These are phyloP conservation scores for Steinernema carpocapsae DNA, from an alignment of 2,888 invertebrate genomes.

Conservation along the genomic window DNA sequence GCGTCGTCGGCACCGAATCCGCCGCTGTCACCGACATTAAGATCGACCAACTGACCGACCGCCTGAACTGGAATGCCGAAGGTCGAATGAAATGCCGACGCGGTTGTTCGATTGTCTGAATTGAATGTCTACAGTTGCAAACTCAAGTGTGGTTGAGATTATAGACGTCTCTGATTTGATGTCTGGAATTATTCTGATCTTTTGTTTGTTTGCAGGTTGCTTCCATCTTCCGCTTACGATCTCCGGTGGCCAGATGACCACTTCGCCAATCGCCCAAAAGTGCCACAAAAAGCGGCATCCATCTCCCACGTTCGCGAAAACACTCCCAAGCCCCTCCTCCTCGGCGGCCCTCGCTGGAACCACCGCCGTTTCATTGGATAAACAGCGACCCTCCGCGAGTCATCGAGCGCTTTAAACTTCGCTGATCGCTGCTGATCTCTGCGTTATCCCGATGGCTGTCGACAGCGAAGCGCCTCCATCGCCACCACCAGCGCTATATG, in stretches of 20 bases:
- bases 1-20: background rate
- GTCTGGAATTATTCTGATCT: no score
- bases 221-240: no score
- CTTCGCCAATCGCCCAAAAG: no score
- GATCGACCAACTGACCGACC: background rate
- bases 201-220: no score
- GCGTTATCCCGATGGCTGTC: background rate
- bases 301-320: background rate
- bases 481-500: conserved; percentile 5
- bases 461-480: background rate
- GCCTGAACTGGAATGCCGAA: background rate
- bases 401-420: conserved; percentile 18
- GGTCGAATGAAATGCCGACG: background rate
- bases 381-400: background rate
- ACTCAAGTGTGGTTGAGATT: no score
- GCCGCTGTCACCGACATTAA: background rate
- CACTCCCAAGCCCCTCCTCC: background rate
- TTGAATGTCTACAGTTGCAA: no score
- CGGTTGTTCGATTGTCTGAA: background rate
- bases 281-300: no score
- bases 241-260: no score
- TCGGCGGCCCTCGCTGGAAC: no score
- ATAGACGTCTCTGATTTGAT: no score
- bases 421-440: background rate
- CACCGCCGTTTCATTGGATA: conserved; percentile 4